Evolutionary conservation across 2,113 vertebrate species (phyloP).

Genomic region (Callipepla californica): DNA sequence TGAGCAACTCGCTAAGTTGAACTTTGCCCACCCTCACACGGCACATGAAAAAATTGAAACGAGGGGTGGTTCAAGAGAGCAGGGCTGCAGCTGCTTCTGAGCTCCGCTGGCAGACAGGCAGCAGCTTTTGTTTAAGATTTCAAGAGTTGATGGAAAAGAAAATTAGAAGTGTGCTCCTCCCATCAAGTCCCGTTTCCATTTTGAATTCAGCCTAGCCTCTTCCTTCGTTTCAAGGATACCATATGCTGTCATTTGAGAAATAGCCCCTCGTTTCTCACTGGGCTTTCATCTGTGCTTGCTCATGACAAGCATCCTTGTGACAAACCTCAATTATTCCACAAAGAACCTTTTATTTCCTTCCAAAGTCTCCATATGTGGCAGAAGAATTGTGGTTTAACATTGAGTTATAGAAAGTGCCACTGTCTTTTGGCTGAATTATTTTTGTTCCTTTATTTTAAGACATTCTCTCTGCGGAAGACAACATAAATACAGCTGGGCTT

Average conservation of each 20-base stretch:
- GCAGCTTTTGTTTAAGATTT: not conserved
- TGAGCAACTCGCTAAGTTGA: not conserved
- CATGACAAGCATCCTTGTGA: not conserved
- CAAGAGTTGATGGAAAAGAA: not conserved
- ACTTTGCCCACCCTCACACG: not conserved
- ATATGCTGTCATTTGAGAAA: not conserved
- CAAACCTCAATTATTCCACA: not conserved
- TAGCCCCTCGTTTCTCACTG: not conserved
- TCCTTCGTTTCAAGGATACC: not conserved
- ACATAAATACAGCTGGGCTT: not conserved
- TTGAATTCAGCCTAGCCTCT: not conserved
- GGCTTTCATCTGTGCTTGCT: not conserved
- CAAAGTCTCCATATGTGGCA: not conserved
- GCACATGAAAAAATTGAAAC: not conserved
- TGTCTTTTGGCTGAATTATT: not conserved
- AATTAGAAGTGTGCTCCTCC: not conserved
- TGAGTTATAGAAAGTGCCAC: not conserved
- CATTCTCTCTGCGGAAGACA: not conserved
- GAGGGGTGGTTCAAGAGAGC: not conserved
- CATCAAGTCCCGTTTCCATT: not conserved
- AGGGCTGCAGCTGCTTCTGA: accelerated
- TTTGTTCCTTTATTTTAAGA: not conserved
- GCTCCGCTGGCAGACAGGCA: not conserved
- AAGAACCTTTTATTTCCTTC: not conserved
- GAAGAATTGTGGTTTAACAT: not conserved